Base-by-base conservation (phyloP, 2,888 invertebrate species). In the Phyto melanocephala region DNA sequence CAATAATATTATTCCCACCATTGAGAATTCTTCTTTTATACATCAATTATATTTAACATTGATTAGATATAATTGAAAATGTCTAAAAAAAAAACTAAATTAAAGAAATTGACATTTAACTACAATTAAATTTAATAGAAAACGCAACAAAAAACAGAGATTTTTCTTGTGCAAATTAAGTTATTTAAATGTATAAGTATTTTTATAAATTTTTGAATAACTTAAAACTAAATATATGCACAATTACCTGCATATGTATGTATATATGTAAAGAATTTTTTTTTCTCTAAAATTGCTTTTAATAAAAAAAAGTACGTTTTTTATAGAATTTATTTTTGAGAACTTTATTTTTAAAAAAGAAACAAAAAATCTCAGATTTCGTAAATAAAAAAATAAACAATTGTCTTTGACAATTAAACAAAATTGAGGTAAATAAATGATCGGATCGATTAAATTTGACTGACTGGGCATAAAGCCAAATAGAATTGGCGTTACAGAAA, bases 41-140 rank as follows among this genome's bases (percentile, higher is more conserved):
- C 54, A 68, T 79, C 71, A 79, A 71, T 79, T 71, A 15, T 24
- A 10, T 67, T 82, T 76, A 82, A 79, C 82, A 75, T 79, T 82
- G 79, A 82, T 68, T 79, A 76, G 71, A 82, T 79, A 79, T 82
- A 79, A 82, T 76, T 79, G 79, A 71, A 67, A 75, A 71, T 67
- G 67, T 82, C 60, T 71, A 65, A 71, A 76, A 82, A 82, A 65
- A 71, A 76, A 82, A 82, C 67, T 65, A 71, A 82, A 76, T 79
- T 67, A 79, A 79, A 71, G 75, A 82, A 28, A 82, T 74, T 78
- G 70, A 65, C 63, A 68, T 77, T 81, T 72, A 68, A 78, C 67
- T 56, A 70, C 45, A 74, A 70, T 17, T 52, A 54, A 74, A 74
- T 74, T 63, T 8, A 63, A 65, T 65, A 50, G 47, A 60, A 76